Base-by-base conservation (phyloP, 64 coral and sea anemone genomes). In the Orbicella faveolata region DNA sequence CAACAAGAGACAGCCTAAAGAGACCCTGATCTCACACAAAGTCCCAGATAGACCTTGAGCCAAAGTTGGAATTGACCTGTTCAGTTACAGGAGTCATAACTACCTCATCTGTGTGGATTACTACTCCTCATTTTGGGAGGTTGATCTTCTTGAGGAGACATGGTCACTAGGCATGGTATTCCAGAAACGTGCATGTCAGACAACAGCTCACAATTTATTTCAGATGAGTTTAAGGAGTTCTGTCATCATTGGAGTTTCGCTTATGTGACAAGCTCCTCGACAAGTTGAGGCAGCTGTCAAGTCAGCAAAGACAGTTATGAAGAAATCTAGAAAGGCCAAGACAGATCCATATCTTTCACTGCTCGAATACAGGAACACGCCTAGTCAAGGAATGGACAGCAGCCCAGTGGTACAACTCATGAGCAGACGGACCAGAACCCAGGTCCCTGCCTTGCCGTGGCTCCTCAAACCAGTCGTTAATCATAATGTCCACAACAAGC, bases 301-400 rank as follows among this genome's bases (percentile, higher is more conserved):
- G 51, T 23, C 87, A 68, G 87, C 87, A 13, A 88, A 88, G 73
- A 34, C 19, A 15, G 13, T 88, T 3, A 25, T 65, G 37, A 65
- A 53, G n/a, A 76, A 76, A n/a, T 61, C 39, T 35, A 69, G 13
- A 20, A 36, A n/a, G 21, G 63, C 84, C 10, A 21, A n/a, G 14
- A 39, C 67, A 73, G 63, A 73, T 54, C 66, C 63, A 20, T 89
- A 63, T 19, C 34, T 64, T 61, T 19, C 87, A 61, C 51, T 89
- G 3, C 75, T 89, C 7, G 26, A 77, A 21, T 34, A 61, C 13
- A 59, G 87, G 17, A 89, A 89, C 14, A 89, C 74, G 0, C 73
- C 87, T 34, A 89, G 72, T 15, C 87, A 89, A 78, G 75, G 54
- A 18, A 59, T 78, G 30, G 61, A 44, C 11, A 62, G 23, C 7